A percentile compares a stretch with the other conserved stretches of the same genome.
Evolutionary conservation across 2,888 invertebrate species (phyloP).

Genomic region (Aleiodes leptofemur): DNA sequence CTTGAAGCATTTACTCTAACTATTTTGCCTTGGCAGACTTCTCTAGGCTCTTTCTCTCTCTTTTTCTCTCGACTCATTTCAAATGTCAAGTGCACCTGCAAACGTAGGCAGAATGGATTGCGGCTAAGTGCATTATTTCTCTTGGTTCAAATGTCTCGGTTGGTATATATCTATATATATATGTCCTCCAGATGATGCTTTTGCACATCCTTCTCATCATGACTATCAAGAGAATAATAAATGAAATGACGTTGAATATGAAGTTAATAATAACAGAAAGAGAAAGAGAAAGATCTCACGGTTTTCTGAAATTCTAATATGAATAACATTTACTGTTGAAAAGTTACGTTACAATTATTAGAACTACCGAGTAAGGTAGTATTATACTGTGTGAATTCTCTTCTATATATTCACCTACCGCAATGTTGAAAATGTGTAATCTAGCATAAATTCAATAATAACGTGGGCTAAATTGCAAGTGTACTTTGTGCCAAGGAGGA

Average conservation of each 20-base stretch:
- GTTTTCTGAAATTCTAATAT: no score
- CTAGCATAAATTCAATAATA: conserved; percentile 40
- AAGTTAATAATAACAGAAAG: no score
- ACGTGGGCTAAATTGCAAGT: conserved; percentile 1
- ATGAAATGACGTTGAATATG: background rate
- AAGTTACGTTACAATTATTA: conserved; percentile 8
- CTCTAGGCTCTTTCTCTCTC: background rate
- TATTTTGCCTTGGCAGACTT: conserved; percentile 40
- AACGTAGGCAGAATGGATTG: conserved; percentile 48
- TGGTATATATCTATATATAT: background rate
- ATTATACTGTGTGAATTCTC: conserved; percentile 15
- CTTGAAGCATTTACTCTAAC: conserved; percentile 23
- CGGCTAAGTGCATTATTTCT: conserved; percentile 50
- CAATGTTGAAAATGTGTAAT: conserved; percentile 1
- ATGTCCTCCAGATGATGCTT: background rate
- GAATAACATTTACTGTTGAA: no score
- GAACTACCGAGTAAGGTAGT: conserved; percentile 3
- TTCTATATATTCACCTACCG: conserved; percentile 1
- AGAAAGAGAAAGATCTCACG: no score
- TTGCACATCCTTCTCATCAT: conserved; percentile 6
- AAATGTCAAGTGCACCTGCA: conserved; percentile 59
- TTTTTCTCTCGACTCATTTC: conserved; percentile 51
- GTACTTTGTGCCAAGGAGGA: background rate
- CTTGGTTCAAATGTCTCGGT: conserved; percentile 15
- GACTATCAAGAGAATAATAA: conserved; percentile 16